Evolutionary conservation across 1,140 invertebrate species (phyloP).

Genomic region (Drosophila chauvacae): DNA sequence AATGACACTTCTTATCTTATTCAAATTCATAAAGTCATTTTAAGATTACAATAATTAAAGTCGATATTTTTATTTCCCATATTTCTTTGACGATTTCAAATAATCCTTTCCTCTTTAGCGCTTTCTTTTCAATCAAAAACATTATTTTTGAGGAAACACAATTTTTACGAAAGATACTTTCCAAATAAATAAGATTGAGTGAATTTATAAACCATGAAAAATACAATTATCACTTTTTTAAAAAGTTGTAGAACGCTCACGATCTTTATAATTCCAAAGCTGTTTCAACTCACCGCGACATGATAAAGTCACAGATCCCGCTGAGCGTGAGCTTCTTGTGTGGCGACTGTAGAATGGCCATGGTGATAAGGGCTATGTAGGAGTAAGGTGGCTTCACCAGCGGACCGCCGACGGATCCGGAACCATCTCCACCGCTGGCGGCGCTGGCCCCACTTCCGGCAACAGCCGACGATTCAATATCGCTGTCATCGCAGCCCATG

Average conservation of each 20-base stretch:
- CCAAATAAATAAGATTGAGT: background rate
- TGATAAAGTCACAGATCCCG: conserved; percentile 99
- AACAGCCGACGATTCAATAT: conserved; percentile 53
- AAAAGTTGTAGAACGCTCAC: rapidly evolving
- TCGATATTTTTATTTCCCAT: too few relatives aligned
- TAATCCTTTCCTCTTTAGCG: too few relatives aligned
- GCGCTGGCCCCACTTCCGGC: conserved; percentile 38
- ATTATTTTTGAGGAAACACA: background rate
- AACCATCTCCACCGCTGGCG: conserved; percentile 23
- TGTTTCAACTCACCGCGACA: conserved; percentile 88
- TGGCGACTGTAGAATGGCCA: conserved; percentile 98
- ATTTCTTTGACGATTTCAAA: too few relatives aligned
- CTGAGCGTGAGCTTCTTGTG: conserved; percentile 98
- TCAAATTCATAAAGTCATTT: too few relatives aligned
- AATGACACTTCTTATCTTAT: too few relatives aligned
- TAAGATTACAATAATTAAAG: too few relatives aligned
- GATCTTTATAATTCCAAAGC: background rate
- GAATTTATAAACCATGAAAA: background rate
- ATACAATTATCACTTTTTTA: background rate
- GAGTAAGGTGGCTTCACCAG: conserved; percentile 98
- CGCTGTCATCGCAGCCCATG: conserved; percentile 68
- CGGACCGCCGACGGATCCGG: conserved; percentile 65
- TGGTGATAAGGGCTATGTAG: conserved; percentile 98
- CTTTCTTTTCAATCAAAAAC: too few relatives aligned
- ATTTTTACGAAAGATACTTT: background rate